Evolutionary conservation across 92 coral and sea anemone genomes (phyloP), one percentile per base, ranked within the genome.

Genomic region (Palythoa caribaeorum): DNA sequence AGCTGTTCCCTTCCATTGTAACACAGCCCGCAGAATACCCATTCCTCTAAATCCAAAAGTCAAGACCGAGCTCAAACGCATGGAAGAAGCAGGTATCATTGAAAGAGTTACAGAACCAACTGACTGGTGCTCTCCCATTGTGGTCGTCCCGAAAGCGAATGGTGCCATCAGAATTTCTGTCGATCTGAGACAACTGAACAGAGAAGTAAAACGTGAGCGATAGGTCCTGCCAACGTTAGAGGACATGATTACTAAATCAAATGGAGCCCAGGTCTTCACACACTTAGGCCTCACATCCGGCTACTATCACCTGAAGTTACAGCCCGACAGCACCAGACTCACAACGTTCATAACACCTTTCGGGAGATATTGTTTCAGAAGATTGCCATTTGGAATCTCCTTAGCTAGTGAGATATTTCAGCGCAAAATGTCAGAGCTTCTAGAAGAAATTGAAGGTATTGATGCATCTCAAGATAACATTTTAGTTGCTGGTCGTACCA

Each of bases 361-460:
- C 53, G 87, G 57, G 68, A 84, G 87, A 71, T 84, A 40, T 47
- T 84, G 48, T 21, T 84, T 70, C 57, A 70, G 60, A 51, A 37
- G 78, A 20, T 20, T 84, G 37, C 87, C 87, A 14, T 68, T 84
- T 48, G 78, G 87, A 12, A 84, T 84, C 50, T 84, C 87, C 15
- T 84, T 66, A 70, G 87, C 87, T 11, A 71, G 87, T 28, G 87
- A 69, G 48, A 84, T 50, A 55, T 84, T 84, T 48, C 87, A 84
- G 79, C 68, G 78, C 68, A 74, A 16, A 63, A 84, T 84, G 38
- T 57, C 74, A 13, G 87, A 83, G 59, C 71, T 57, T 52, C 40
- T 81, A 72, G 86, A 81, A 38, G 73, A 70, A 3, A 15, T 36
- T 81, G 86, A 81, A 81, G 54, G 75, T 37, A 75, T 54, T 59